Conservation (phyloP, 2,113 vertebrate species). For the Saguinus midas region DNA sequence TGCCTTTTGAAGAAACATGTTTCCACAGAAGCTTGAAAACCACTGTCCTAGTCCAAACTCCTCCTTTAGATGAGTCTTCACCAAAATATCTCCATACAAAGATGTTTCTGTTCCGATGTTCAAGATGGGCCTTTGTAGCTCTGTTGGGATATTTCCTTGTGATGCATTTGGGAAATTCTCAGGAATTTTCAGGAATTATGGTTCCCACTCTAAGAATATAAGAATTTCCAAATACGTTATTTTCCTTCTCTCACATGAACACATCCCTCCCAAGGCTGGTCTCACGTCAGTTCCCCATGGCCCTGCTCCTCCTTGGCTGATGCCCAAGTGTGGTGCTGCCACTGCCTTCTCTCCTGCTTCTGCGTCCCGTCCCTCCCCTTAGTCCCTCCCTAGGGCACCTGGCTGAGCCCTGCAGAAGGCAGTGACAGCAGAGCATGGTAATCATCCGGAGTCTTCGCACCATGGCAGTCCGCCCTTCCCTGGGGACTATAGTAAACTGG, state of each 20-base stretch:
- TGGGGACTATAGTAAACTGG: not conserved
- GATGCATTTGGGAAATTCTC: not conserved
- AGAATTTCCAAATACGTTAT: not conserved
- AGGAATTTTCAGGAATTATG: not conserved
- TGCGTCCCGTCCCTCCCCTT: not conserved
- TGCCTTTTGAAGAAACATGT: not conserved
- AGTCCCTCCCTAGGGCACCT: not conserved
- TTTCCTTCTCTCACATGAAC: not conserved
- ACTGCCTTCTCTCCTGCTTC: not conserved
- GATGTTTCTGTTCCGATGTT: not conserved
- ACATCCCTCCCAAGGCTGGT: not conserved
- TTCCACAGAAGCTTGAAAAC: not conserved
- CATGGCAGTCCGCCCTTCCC: not conserved
- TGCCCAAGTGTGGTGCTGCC: rapidly evolving
- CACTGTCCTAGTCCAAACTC: not conserved
- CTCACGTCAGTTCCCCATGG: not conserved
- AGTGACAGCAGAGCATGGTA: not conserved
- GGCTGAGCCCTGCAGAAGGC: not conserved
- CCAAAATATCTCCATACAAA: not conserved
- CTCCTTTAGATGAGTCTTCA: not conserved
- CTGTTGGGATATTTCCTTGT: not conserved
- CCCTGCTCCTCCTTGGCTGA: not conserved
- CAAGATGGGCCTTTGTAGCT: not conserved
- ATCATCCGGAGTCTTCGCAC: not conserved
- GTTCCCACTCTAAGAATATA: not conserved